phyloP scores from a whole-genome alignment of 2,888 invertebrate genomes.

The Acleris sparsana region DNA sequence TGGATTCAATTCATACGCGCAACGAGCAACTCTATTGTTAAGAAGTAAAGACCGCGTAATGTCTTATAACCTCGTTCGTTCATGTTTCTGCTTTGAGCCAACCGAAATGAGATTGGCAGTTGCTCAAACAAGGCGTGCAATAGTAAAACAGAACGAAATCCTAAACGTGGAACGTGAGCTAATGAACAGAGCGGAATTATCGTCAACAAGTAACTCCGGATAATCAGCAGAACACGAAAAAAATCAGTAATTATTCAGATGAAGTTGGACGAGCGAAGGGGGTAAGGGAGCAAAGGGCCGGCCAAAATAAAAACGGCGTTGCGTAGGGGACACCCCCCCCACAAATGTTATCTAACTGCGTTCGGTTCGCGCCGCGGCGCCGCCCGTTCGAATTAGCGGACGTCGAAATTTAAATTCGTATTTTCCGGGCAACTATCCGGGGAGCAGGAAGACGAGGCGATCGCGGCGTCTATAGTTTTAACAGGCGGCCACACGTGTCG shows the following conservation, averaged over 20 bases:
- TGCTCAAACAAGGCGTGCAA: too few species aligned
- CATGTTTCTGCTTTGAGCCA: too few species aligned
- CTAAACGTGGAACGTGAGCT: slow-evolving; percentile 44
- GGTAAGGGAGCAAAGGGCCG: slow-evolving; percentile 79
- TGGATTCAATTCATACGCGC: too few species aligned
- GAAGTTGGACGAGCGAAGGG: slow-evolving; percentile 83
- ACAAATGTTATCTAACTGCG: slow-evolving; percentile 84
- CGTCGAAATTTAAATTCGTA: slow-evolving; percentile 79
- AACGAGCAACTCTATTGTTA: too few species aligned
- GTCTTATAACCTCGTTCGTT: too few species aligned
- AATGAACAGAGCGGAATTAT: slow-evolving; percentile 79
- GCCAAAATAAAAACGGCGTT: slow-evolving; percentile 83
- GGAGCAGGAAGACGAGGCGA: slow-evolving; percentile 69
- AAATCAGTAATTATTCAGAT: slow-evolving; percentile 84
- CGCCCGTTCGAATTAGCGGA: slow-evolving; percentile 76
- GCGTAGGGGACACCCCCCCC: slow-evolving; percentile 82
- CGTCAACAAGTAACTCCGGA: slow-evolving; percentile 83
- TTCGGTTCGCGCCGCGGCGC: slow-evolving; percentile 73
- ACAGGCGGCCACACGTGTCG: slow-evolving; percentile 56
- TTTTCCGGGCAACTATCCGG: slow-evolving; percentile 68
- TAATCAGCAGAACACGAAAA: slow-evolving; percentile 83
- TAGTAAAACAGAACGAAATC: slow-evolving; percentile 3
- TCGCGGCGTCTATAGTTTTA: slow-evolving; percentile 1
- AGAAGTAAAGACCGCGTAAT: too few species aligned
- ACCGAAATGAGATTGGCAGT: too few species aligned